Base-by-base conservation (phyloP, 1,140 invertebrate genomes). In the Muscidifurax raptorellus region DNA sequence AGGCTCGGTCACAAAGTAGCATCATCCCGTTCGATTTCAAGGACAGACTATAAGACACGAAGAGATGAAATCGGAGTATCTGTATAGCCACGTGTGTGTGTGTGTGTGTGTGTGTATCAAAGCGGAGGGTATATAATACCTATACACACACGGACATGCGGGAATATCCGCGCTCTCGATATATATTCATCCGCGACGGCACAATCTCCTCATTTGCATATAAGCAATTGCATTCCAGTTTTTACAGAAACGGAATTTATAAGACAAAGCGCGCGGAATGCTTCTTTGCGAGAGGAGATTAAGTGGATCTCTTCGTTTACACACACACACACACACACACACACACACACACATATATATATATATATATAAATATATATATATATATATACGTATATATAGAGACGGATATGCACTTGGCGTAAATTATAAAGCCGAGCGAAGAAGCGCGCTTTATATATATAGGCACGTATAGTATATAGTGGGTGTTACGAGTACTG, bases 121-220 rank as follows among this genome's bases (percentile, higher is more conserved):
- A 84, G 40, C 30, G 81, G 0, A 32, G 81, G 0, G n/a, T 13
- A 6, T 40, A 40, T 36, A n/a, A 36, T 10, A 22, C 47, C 1
- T 9, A 47, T 9, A 47, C 44, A 47, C 44, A 47, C 44, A 52
- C 47, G 47, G 5, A 4, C 18, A 18, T 18, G 18, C 18, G 22
- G 36, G 7, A 40, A 36, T 36, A 59, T 59, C 0, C 5, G 6
- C n/a, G 15, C 30, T 40, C 27, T 72, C 40, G 75, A 78, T 64
- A 64, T 84, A 75, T 80, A 80, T 84, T 79, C 76, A 84, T 84
- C 66, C 28, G 36, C 52, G 78, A 84, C 76, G 67, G 83, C 77
- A 80, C 83, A 84, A 84, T 84, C 83, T 84, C 78, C 78, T 80
- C 52, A 84, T 84, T 84, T 84, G 77, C 83, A 84, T 84, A 80